These are phyloP conservation scores for Sitodiplosis mosellana DNA, from an alignment of 1,140 invertebrate genomes.

Conservation along the genomic window DNA sequence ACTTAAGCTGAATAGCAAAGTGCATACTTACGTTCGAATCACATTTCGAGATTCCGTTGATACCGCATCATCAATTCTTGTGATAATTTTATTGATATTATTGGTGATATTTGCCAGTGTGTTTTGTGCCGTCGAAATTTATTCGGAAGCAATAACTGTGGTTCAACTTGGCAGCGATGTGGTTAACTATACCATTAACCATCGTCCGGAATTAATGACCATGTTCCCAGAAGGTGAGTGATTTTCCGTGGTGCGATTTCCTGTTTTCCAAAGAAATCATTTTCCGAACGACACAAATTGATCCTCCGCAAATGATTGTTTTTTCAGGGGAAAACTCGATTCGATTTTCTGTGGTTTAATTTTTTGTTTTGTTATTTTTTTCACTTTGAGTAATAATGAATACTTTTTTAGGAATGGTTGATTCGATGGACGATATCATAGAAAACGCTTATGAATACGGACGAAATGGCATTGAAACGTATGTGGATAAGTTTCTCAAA, in stretches of 20 bases:
- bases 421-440: conserved; percentile 58
- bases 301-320: background rate
- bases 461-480: conserved; percentile 21
- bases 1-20: conserved; percentile 28
- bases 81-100: conserved; percentile 42
- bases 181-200: conserved; percentile 73
- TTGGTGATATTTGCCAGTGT: conserved; percentile 30
- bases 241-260: conserved; percentile 28
- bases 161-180: conserved; percentile 75
- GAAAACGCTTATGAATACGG: conserved; percentile 87
- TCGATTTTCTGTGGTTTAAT: background rate
- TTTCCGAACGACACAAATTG: background rate
- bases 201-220: conserved; percentile 67
- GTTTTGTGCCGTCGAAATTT: conserved; percentile 48
- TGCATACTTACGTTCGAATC: conserved; percentile 27
- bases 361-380: background rate
- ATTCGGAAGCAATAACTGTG: conserved; percentile 86
- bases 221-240: conserved; percentile 47
- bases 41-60: conserved; percentile 34
- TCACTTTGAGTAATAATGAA: background rate
- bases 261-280: background rate
- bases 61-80: conserved; percentile 36
- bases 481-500: conserved; percentile 41
- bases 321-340: background rate
- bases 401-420: background rate